Evolutionary conservation across 2,113 vertebrate species (phyloP), one percentile per base, ranked within the genome.

Genomic region (Oncorhynchus masou): DNA sequence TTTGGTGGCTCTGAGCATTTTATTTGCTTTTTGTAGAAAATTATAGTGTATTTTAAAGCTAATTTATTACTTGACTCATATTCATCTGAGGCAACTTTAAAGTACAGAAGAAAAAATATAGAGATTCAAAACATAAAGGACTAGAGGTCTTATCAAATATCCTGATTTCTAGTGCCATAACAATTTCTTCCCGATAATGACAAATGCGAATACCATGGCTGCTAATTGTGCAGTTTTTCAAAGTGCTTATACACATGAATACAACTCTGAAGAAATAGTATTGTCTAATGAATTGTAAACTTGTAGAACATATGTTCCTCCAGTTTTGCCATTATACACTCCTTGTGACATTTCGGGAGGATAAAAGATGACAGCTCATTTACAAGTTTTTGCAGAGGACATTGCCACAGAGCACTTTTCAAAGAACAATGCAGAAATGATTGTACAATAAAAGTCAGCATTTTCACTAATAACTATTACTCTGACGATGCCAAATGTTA

Each of bases 401-500:
- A 80, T 73, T 80, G 81, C 84, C 85, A 88, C 86, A 85, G 84
- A 79, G 90, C 90, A 91, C 90, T 91, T 91, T 92, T 62, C 24
- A 70, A 49, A 27, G 6, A 76, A 39, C 57, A 51, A 77, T 77
- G 85, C 83, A 87, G 84, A 89, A 85, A 91, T 90, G 90, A 92
- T 91, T 91, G 91, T 92, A 91, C 70, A 81, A 81, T 83, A 71
- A 64, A 76, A 68, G 84, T 57, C 65, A 25, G 68, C 49, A 77
- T 86, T 87, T 87, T 88, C 84, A 86, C 83, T 78, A 27, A 75
- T 70, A 65, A 92, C 84, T 54, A 4, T 16, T 54, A 54, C 51
- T 54, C 13, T 54, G 39, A 9, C 2, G 39, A 45, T 45, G 39
- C 39, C 39, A 45, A 45, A 45, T 45, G 39, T 45, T 45, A 45